Evolutionary conservation across 1,140 invertebrate genomes (phyloP).

Genomic region (Oreohelix idahoensis): DNA sequence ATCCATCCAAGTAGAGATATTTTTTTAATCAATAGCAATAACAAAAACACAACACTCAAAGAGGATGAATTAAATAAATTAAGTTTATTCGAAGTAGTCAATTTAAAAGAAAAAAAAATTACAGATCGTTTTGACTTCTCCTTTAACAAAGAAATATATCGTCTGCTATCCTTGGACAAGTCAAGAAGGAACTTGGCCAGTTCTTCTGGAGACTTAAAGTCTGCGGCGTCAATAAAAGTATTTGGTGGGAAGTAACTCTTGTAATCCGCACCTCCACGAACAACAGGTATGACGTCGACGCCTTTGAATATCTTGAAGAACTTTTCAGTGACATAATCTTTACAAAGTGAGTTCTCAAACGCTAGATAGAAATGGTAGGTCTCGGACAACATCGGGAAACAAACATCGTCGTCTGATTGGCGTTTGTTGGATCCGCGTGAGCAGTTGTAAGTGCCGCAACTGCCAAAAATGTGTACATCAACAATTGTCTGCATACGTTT

Average conservation of each 20-base stretch:
- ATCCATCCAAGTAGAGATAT: too few species aligned
- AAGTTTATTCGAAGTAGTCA: too few species aligned
- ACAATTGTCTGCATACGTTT: constrained; percentile 75
- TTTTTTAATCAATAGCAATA: too few species aligned
- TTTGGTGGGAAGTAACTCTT: constrained; percentile 8
- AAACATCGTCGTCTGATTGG: not conserved
- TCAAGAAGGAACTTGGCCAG: constrained; percentile 28
- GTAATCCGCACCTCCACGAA: constrained; percentile 24
- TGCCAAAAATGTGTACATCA: constrained; percentile 79
- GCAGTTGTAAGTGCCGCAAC: constrained; percentile 71
- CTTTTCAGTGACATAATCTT: constrained; percentile 97
- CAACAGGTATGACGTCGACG: constrained; percentile 36
- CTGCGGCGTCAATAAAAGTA: constrained; percentile 39
- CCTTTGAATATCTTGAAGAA: constrained; percentile 78
- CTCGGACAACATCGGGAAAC: constrained; percentile 35
- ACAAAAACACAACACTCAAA: too few species aligned
- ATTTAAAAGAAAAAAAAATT: too few species aligned
- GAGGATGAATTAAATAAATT: too few species aligned
- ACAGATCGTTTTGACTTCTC: too few species aligned
- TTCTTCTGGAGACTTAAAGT: constrained; percentile 41
- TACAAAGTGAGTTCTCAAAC: constrained; percentile 91
- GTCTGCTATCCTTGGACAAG: constrained; percentile 22
- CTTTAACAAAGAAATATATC: constrained; percentile 28
- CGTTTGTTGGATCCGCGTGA: not conserved
- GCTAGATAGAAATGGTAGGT: constrained; percentile 69